Percentiles rank a stretch among this genome's conserved stretches.
Evolutionary conservation across 2,797 vertebrate species (phyloP).

Genomic region (Myotis daubentonii): DNA sequence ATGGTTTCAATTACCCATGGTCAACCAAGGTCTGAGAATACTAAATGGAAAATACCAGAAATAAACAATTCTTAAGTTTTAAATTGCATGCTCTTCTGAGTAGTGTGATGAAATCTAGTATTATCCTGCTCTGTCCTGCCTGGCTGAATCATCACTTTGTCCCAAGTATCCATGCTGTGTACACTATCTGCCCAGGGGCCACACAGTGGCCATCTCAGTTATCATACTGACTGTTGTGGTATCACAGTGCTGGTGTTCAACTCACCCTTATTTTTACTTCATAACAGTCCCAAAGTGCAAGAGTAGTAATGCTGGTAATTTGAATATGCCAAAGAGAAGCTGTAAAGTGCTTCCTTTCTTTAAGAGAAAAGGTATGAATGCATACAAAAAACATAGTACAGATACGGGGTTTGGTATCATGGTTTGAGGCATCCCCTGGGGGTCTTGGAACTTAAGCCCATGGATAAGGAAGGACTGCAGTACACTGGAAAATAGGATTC

Average conservation of each 20-base stretch:
- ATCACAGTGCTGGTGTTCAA: not conserved
- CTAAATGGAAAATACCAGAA: not conserved
- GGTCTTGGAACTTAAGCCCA: not conserved
- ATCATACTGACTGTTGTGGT: not conserved
- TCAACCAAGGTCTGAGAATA: not conserved
- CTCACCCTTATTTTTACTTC: not conserved
- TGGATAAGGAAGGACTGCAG: not conserved
- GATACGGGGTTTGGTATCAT: not conserved
- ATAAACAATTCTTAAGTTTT: not conserved
- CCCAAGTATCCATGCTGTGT: not conserved
- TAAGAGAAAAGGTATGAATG: not conserved
- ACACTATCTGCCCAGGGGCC: not conserved
- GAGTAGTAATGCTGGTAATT: not conserved
- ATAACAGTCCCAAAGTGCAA: not conserved
- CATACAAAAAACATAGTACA: not conserved
- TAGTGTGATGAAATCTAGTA: not conserved
- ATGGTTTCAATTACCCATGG: not conserved
- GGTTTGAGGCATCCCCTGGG: not conserved
- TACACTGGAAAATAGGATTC: not conserved
- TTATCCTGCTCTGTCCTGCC: not conserved
- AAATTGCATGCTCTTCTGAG: not conserved
- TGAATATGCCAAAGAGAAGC: not conserved
- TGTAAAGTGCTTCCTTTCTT: not conserved
- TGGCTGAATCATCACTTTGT: not conserved
- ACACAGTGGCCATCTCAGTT: not conserved